These are phyloP conservation scores for Gallinago jamesoni DNA, from an alignment of 2,113 vertebrate species.

Conservation along the genomic window DNA sequence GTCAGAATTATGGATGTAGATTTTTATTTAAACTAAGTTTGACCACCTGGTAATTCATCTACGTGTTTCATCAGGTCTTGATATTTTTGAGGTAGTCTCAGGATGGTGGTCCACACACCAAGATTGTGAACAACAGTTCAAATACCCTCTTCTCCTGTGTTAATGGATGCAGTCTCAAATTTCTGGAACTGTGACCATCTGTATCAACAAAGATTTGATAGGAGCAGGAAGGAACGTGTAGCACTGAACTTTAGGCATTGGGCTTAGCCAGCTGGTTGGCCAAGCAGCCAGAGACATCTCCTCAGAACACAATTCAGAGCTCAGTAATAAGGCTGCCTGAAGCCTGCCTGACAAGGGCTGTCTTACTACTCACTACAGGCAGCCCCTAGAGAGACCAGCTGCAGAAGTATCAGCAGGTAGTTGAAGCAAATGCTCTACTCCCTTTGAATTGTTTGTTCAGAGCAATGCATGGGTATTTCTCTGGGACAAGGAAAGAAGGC, in stretches of 20 bases:
- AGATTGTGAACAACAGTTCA: background rate
- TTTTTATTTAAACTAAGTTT: background rate
- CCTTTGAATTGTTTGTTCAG: background rate
- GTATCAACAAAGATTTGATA: background rate
- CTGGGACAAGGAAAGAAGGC: background rate
- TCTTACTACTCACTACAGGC: background rate
- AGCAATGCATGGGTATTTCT: background rate
- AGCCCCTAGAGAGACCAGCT: background rate
- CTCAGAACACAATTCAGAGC: background rate
- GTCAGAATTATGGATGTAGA: background rate
- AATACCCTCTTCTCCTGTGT: background rate
- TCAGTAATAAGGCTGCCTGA: background rate
- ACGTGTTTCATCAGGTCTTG: background rate
- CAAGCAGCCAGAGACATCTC: background rate
- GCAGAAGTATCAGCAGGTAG: background rate
- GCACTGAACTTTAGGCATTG: background rate
- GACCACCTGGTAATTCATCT: background rate
- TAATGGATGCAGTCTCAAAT: background rate
- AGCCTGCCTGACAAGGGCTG: background rate
- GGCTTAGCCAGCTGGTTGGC: background rate
- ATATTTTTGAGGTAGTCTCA: background rate
- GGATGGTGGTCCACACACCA: background rate
- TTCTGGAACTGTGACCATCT: background rate
- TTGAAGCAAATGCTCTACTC: fast-evolving
- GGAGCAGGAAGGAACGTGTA: background rate